Evolutionary conservation across 2,113 vertebrate genomes (phyloP).

Genomic region (Cephalopterus ornatus): DNA sequence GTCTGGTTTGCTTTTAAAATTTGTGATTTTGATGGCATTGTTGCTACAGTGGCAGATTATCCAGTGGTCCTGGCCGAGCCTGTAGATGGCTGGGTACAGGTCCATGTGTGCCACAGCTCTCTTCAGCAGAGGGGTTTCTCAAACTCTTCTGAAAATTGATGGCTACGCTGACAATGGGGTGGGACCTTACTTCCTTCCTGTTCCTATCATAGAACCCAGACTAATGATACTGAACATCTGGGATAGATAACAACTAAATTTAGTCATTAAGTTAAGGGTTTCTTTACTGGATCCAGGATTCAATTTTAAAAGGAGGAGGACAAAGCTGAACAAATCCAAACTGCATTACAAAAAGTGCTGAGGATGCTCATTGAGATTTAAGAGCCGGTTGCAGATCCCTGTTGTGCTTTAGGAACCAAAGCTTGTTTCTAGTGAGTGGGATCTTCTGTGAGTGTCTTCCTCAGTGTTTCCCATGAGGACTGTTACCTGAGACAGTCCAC

Average conservation of each 20-base stretch:
- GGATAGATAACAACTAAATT: not conserved
- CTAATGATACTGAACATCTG: not conserved
- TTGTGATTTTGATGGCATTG: not conserved
- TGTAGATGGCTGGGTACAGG: not conserved
- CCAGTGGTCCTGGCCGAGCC: not conserved
- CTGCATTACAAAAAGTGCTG: not conserved
- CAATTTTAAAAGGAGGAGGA: not conserved
- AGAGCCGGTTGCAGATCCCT: not conserved
- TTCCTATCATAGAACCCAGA: not conserved
- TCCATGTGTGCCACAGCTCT: fast-evolving
- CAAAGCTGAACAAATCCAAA: not conserved
- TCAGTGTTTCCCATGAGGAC: not conserved
- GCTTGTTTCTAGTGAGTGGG: fast-evolving
- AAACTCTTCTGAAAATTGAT: not conserved
- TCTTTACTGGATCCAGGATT: not conserved
- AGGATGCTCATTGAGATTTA: fast-evolving
- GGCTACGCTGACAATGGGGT: not conserved
- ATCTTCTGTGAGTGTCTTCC: not conserved
- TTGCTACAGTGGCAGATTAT: not conserved
- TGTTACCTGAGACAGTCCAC: not conserved
- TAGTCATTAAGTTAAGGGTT: not conserved
- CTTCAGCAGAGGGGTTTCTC: not conserved
- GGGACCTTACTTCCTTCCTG: not conserved
- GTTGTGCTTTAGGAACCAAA: not conserved
- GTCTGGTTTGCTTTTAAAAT: not conserved